phyloP scores from a whole-genome alignment of 2,113 vertebrate genomes.

The Anhinga anhinga region DNA sequence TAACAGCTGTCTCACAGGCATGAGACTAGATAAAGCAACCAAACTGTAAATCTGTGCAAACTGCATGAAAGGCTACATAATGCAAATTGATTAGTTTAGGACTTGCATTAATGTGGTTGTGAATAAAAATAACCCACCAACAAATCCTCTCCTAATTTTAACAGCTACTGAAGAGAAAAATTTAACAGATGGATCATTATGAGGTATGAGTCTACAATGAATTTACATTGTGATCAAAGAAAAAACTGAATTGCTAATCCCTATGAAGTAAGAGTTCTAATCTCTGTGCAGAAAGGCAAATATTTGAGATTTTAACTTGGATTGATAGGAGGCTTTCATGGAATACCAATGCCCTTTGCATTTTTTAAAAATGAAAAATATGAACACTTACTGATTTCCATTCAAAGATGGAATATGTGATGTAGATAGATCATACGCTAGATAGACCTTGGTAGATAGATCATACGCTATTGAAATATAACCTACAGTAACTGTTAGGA shows the following conservation, averaged over 20 bases:
- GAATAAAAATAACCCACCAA: conserved; percentile 77
- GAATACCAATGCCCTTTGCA: not conserved
- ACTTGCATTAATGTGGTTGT: conserved; percentile 72
- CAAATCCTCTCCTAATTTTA: conserved; percentile 84
- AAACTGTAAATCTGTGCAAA: conserved; percentile 77
- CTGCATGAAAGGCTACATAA: conserved; percentile 71
- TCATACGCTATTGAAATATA: not conserved
- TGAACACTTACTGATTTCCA: not conserved
- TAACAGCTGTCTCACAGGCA: conserved; percentile 75
- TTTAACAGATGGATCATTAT: conserved; percentile 70
- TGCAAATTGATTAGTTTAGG: conserved; percentile 77
- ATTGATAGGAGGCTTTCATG: not conserved
- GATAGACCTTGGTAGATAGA: not conserved
- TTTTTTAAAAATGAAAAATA: not conserved
- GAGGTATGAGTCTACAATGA: conserved; percentile 61
- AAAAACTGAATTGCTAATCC: conserved; percentile 71
- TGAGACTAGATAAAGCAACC: conserved; percentile 73
- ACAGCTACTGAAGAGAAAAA: conserved; percentile 72
- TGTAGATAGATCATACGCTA: not conserved
- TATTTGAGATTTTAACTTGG: conserved; percentile 35
- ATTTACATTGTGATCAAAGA: conserved; percentile 76
- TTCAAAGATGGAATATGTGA: not conserved
- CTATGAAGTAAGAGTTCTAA: conserved; percentile 32
- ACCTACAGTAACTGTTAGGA: not conserved
- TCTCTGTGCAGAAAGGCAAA: conserved; percentile 43